Percentiles rank a stretch among this genome's conserved stretches.
These are phyloP conservation scores for Nymphalis c-album DNA, from an alignment of 2,888 invertebrate species.

Conservation along the genomic window DNA sequence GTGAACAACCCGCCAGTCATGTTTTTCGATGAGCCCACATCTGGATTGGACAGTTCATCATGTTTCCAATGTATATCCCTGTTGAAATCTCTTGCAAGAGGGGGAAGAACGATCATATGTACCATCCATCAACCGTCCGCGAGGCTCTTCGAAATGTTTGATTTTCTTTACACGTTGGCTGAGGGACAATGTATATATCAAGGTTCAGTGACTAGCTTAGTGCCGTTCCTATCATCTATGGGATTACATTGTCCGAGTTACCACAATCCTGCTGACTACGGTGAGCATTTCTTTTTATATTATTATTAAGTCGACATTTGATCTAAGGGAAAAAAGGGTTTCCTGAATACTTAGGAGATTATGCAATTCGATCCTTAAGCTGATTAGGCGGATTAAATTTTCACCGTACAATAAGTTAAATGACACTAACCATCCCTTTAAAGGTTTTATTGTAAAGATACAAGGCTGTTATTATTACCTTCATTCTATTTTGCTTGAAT, in stretches of 20 bases:
- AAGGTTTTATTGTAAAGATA: background rate
- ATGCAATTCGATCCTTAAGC: constrained; percentile 4
- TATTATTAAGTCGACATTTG: constrained; percentile 5
- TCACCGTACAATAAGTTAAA: background rate
- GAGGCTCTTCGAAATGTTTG: constrained; percentile 97
- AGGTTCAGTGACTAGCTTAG: constrained; percentile 90
- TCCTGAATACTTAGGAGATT: constrained; percentile 18
- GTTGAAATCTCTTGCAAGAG: constrained; percentile 92
- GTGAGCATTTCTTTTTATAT: constrained; percentile 70
- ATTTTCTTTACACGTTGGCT: constrained; percentile 93
- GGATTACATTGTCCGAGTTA: constrained; percentile 95
- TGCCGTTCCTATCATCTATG: constrained; percentile 93
- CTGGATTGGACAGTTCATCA: constrained; percentile 96
- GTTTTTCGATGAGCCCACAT: constrained; percentile 98
- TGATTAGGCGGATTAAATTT: constrained; percentile 13
- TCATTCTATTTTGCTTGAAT: no score
- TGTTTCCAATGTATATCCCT: constrained; percentile 96
- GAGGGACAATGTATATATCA: constrained; percentile 97
- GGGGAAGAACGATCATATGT: constrained; percentile 95
- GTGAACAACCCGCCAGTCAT: constrained; percentile 98
- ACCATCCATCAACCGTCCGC: constrained; percentile 98
- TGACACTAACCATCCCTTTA: background rate
- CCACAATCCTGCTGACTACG: constrained; percentile 98
- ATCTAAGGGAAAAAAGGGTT: constrained; percentile 19
- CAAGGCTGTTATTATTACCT: no score